phyloP scores from a whole-genome alignment of 2,113 vertebrate species.

The Redunca redunca region DNA sequence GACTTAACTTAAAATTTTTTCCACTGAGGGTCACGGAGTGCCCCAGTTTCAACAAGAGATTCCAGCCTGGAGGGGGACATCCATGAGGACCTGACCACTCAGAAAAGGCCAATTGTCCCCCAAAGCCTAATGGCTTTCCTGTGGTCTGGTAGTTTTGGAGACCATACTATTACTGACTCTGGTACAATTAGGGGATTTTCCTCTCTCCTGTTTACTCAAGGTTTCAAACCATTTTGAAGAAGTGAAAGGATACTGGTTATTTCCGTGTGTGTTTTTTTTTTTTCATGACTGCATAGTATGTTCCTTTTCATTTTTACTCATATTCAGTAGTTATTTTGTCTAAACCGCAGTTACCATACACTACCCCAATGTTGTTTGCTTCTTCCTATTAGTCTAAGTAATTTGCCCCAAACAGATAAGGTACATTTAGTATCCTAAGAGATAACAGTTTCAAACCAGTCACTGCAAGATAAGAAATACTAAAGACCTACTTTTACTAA shows the following conservation, averaged over 20 bases:
- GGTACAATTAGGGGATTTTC: slow-evolving; percentile 25
- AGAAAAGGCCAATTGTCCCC: not conserved
- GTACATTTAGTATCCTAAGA: slow-evolving; percentile 8
- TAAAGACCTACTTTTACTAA: not conserved
- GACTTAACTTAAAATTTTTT: not conserved
- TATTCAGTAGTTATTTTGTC: not conserved
- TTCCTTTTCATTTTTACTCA: slow-evolving; percentile 42
- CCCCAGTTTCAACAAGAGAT: not conserved
- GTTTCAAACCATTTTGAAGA: slow-evolving; percentile 64
- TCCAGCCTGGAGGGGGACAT: not conserved
- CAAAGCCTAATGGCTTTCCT: not conserved
- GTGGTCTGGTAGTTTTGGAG: slow-evolving; percentile 10
- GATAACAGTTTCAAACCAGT: slow-evolving; percentile 9
- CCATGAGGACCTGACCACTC: not conserved
- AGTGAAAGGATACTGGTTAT: slow-evolving; percentile 61
- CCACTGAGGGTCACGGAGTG: not conserved
- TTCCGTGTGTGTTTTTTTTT: not conserved
- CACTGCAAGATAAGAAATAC: not conserved
- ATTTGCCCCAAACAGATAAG: not conserved
- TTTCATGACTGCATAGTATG: not conserved
- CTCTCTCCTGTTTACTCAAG: slow-evolving; percentile 21
- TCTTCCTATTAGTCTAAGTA: not conserved
- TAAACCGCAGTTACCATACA: not conserved
- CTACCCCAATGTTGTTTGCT: not conserved
- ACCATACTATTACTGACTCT: not conserved